phyloP scores from a whole-genome alignment of 2,797 vertebrate species.

The Smutsia temminckii region DNA sequence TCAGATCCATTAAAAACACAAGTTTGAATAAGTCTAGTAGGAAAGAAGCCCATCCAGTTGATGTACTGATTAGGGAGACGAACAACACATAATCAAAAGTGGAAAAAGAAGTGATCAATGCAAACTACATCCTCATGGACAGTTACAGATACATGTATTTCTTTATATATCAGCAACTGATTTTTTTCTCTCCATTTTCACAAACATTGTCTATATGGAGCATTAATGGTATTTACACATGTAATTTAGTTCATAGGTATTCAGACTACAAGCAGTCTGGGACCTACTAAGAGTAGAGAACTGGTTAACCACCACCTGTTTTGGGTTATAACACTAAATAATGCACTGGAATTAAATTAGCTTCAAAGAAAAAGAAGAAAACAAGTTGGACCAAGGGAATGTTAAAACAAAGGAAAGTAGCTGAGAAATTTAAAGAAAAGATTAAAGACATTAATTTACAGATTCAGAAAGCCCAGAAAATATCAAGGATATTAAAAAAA shows the following conservation, averaged over 20 bases:
- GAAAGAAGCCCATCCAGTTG: background rate
- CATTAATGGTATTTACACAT: background rate
- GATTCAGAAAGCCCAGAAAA: background rate
- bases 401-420: background rate
- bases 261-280: background rate
- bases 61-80: background rate
- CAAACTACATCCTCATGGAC: background rate
- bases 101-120: background rate
- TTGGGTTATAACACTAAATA: background rate
- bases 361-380: background rate
- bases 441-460: background rate
- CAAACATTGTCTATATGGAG: background rate
- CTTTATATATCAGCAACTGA: background rate
- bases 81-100: background rate
- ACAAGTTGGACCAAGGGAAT: background rate
- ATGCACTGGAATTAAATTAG: background rate
- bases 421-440: background rate
- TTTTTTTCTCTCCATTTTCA: background rate
- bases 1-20: background rate
- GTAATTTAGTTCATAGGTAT: background rate
- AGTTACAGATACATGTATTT: background rate
- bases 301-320: background rate
- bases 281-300: background rate
- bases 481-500: background rate
- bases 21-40: background rate